Conservation (phyloP, 1,140 invertebrate genomes). For the Palaemon carinicauda region DNA sequence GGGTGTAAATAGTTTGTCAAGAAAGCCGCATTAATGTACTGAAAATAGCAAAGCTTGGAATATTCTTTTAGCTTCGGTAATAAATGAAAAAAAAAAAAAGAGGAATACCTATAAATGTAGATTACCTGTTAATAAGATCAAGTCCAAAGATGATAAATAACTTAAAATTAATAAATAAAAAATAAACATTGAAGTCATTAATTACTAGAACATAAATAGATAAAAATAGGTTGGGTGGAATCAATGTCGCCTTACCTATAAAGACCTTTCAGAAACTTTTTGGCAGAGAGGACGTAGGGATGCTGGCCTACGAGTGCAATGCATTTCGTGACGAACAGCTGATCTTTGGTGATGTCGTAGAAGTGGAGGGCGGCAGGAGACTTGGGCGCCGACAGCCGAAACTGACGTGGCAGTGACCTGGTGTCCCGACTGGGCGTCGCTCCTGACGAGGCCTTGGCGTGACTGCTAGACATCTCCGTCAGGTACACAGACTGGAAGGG, state of each 20-base stretch:
- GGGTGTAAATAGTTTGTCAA: too few species aligned
- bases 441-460: conserved; percentile 53
- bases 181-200: too few species aligned
- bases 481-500: conserved; percentile 83
- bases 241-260: conserved; percentile 74
- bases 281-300: conserved; percentile 85
- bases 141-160: too few species aligned
- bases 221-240: background rate
- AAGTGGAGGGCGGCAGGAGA: conserved; percentile 80
- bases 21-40: too few species aligned
- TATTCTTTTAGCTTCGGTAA: too few species aligned
- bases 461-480: conserved; percentile 84
- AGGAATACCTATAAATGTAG: too few species aligned
- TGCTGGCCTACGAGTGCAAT: conserved; percentile 90
- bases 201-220: too few species aligned
- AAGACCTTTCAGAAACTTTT: conserved; percentile 85
- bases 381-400: conserved; percentile 82
- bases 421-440: conserved; percentile 70
- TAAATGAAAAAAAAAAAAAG: too few species aligned
- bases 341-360: conserved; percentile 85
- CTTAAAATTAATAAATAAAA: too few species aligned
- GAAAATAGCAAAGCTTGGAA: too few species aligned
- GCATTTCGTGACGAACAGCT: conserved; percentile 90
- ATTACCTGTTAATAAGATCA: too few species aligned
- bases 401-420: conserved; percentile 84